phyloP scores from a whole-genome alignment of 2,113 vertebrate genomes.

The Oryzias celebensis region DNA sequence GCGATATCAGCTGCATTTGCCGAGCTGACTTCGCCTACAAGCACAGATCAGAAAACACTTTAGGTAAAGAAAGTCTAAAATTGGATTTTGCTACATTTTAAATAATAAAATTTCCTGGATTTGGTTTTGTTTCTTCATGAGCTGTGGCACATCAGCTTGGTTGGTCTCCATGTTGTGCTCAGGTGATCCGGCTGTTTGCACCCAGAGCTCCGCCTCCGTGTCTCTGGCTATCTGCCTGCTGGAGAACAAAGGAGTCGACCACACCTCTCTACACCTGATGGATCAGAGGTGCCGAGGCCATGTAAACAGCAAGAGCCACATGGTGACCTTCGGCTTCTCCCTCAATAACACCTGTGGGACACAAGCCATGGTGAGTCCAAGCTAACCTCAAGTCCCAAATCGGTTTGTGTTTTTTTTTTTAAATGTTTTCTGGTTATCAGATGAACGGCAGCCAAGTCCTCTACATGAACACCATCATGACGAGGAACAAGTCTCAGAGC shows the following conservation, averaged over 20 bases:
- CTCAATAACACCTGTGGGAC: constrained; percentile 15
- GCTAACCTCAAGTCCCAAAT: too few relatives aligned
- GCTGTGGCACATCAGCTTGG: too few relatives aligned
- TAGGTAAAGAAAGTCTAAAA: constrained; percentile 1
- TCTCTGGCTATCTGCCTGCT: constrained; percentile 34
- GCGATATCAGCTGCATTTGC: constrained; percentile 21
- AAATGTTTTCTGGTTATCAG: background rate
- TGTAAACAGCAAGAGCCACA: constrained; percentile 10
- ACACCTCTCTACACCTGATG: constrained; percentile 26
- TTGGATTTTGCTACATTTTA: too few relatives aligned
- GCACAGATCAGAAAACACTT: constrained; percentile 4
- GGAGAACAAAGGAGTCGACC: constrained; percentile 20
- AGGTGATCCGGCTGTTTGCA: constrained; percentile 30
- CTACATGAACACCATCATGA: constrained; percentile 33
- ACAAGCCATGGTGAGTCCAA: constrained; percentile 12
- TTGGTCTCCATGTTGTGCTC: background rate
- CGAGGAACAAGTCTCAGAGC: background rate
- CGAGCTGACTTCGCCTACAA: constrained; percentile 14
- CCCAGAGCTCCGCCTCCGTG: background rate
- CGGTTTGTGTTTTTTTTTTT: too few relatives aligned
- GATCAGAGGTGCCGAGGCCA: constrained; percentile 16
- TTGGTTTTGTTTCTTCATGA: too few relatives aligned
- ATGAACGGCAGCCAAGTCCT: constrained; percentile 3
- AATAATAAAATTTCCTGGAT: too few relatives aligned
- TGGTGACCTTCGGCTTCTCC: constrained; percentile 37